A percentile compares a stretch with the other conserved stretches of the same genome.
These are phyloP conservation scores for Poecilobothrus nobilitatus DNA, from an alignment of 2,888 invertebrate species.

Conservation along the genomic window DNA sequence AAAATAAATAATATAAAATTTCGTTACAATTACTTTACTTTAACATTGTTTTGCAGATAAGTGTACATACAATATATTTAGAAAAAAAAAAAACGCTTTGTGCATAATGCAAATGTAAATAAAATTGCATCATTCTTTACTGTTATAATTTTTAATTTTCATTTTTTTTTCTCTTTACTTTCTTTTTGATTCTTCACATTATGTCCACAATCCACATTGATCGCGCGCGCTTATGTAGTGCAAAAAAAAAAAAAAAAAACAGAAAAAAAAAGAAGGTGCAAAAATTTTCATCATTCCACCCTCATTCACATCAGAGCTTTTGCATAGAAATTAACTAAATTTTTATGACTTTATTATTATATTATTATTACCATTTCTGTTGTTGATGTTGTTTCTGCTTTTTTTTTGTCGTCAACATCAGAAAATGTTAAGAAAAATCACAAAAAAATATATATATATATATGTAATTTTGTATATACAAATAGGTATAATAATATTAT, in stretches of 20 bases:
- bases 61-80: too few relatives aligned
- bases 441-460: too few relatives aligned
- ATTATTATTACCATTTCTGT: background rate
- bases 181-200: background rate
- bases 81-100: background rate
- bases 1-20: too few relatives aligned
- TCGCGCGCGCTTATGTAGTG: background rate
- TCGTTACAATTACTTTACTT: too few relatives aligned
- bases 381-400: background rate
- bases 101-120: background rate
- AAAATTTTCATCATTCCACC: slow-evolving; percentile 4
- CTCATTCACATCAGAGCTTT: slow-evolving; percentile 3
- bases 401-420: too few relatives aligned
- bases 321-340: slow-evolving; percentile 5
- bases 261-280: background rate
- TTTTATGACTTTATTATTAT: background rate
- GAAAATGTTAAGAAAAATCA: too few relatives aligned
- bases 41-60: too few relatives aligned
- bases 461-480: too few relatives aligned
- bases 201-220: slow-evolving; percentile 4
- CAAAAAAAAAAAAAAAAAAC: too few relatives aligned
- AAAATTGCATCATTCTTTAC: slow-evolving; percentile 1
- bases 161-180: background rate
- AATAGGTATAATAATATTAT: too few relatives aligned
- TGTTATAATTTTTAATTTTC: background rate